Conservation (phyloP, 1,140 invertebrate genomes). For the Halyomorpha halys region DNA sequence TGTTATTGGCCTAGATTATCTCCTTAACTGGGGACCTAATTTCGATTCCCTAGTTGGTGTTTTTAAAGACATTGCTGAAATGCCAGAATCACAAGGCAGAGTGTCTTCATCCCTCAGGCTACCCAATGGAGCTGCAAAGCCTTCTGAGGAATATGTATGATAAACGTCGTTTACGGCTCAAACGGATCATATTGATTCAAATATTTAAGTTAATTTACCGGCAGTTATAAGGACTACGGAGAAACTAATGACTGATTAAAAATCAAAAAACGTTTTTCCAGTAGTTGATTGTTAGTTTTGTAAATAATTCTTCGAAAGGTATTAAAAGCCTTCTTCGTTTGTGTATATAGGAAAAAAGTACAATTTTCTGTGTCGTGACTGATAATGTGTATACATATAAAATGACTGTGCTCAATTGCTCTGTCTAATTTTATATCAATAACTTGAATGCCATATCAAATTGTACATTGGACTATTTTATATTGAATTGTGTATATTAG, state of each 20-base stretch:
- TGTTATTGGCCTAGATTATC: constrained; percentile 80
- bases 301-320: not conserved
- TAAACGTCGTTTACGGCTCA: not conserved
- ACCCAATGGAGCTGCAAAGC: constrained; percentile 31
- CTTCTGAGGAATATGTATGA: constrained; percentile 33
- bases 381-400: constrained; percentile 19
- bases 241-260: constrained; percentile 6
- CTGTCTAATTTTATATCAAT: constrained; percentile 10
- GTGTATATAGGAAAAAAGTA: constrained; percentile 19
- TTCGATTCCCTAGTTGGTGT: constrained; percentile 83
- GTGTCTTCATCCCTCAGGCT: constrained; percentile 30
- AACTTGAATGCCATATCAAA: constrained; percentile 7
- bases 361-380: constrained; percentile 21
- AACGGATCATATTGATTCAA: constrained; percentile 15
- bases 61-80: constrained; percentile 89
- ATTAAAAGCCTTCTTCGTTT: not conserved
- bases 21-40: constrained; percentile 91
- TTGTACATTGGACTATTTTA: constrained; percentile 18
- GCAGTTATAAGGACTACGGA: not conserved
- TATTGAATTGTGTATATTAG: constrained; percentile 15
- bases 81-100: constrained; percentile 52
- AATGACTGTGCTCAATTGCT: constrained; percentile 24
- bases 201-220: constrained; percentile 12
- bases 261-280: constrained; percentile 11
- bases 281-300: constrained; percentile 11